Conservation (phyloP, 2,113 vertebrate genomes). For the Rhizomys pruinosus region DNA sequence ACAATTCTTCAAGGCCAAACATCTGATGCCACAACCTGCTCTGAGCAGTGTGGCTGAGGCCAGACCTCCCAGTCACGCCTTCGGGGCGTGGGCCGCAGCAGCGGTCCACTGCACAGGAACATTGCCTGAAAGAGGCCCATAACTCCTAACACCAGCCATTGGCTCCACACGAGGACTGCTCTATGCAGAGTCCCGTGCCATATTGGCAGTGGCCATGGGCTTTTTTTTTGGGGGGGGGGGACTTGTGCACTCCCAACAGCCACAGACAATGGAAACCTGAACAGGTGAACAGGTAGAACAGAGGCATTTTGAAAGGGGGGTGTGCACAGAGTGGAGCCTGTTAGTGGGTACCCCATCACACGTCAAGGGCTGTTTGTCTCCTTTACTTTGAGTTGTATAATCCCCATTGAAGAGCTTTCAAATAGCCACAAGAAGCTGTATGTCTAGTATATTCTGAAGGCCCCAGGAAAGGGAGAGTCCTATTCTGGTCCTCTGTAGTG, state of each 20-base stretch:
- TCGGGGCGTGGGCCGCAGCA: neutral
- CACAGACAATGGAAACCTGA: accelerated
- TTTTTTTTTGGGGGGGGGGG: neutral
- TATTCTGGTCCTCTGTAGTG: neutral
- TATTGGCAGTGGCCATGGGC: accelerated
- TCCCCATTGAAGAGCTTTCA: neutral
- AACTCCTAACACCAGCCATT: accelerated
- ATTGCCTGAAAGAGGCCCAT: neutral
- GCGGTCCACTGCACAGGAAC: accelerated
- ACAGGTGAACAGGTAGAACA: neutral
- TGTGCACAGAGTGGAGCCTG: neutral
- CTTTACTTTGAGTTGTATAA: neutral
- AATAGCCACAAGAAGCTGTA: no score
- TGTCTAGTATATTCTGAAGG: neutral
- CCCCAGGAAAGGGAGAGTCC: no score
- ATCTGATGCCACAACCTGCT: neutral
- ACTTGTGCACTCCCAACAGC: neutral
- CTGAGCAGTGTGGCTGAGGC: neutral
- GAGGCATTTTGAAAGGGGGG: neutral
- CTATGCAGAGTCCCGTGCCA: neutral
- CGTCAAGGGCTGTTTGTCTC: neutral
- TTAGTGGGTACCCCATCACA: neutral
- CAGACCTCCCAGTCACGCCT: neutral
- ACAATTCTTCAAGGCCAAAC: accelerated
- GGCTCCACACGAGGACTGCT: no score